Percentiles rank a stretch among this genome's conserved stretches.
Conservation (phyloP, 1,140 invertebrate species). For the Dolichoris vasculosae region DNA sequence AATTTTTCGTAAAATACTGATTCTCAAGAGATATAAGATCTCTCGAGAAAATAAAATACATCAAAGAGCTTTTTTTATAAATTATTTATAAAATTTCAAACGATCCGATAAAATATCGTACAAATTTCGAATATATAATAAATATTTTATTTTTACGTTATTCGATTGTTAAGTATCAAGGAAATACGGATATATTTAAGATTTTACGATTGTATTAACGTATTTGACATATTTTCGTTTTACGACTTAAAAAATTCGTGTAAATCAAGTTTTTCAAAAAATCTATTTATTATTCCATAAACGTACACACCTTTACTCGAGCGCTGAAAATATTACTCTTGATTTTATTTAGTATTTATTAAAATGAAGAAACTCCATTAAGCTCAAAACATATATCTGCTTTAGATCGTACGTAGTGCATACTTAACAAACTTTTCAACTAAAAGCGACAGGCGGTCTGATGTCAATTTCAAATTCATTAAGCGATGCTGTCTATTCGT, state of each 20-base stretch:
- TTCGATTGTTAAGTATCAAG: too few species aligned
- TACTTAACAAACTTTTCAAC: constrained; percentile 58
- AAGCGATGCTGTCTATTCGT: constrained; percentile 28
- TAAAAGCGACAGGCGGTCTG: constrained; percentile 49
- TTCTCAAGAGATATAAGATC: neutral
- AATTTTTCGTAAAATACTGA: neutral
- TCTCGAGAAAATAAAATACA: neutral
- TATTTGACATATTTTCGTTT: too few species aligned
- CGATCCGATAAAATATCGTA: neutral
- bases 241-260: too few species aligned
- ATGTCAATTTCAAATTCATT: constrained; percentile 45
- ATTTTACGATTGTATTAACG: too few species aligned
- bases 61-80: neutral
- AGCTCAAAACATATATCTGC: neutral
- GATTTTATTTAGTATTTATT: neutral
- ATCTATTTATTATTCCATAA: neutral
- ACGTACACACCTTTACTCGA: neutral
- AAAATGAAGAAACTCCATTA: neutral
- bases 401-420: constrained; percentile 36
- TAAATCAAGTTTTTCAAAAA: too few species aligned
- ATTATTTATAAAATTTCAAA: neutral
- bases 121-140: too few species aligned
- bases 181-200: too few species aligned
- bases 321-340: neutral
- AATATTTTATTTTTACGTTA: too few species aligned